Evolutionary conservation across 2,888 invertebrate species (phyloP).

Genomic region (Liodrosophila aerea): DNA sequence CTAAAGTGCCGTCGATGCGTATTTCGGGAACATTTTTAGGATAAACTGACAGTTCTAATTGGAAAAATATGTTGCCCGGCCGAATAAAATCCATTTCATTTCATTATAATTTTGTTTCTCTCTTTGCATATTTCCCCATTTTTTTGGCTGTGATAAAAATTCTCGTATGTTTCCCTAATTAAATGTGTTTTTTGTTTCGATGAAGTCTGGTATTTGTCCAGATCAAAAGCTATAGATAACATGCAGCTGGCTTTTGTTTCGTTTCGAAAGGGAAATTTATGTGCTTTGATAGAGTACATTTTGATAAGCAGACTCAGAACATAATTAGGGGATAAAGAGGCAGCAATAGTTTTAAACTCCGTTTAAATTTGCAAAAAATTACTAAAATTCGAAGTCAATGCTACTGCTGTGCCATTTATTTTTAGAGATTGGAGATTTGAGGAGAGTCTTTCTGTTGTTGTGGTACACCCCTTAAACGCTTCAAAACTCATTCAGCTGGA

Average conservation of each 20-base stretch:
- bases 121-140: neutral
- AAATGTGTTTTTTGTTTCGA: slow-evolving; percentile 37
- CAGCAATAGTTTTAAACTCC: no score
- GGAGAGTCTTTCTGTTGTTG: no score
- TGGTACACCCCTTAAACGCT: slow-evolving; percentile 3
- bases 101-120: neutral
- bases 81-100: slow-evolving; percentile 5
- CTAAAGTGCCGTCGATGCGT: slow-evolving; percentile 50
- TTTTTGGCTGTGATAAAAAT: slow-evolving; percentile 25
- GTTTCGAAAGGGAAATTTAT: slow-evolving; percentile 1
- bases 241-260: slow-evolving; percentile 47
- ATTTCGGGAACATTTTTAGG: no score
- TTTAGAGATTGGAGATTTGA: no score
- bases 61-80: slow-evolving; percentile 63
- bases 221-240: slow-evolving; percentile 54
- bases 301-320: no score
- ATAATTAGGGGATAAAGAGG: no score
- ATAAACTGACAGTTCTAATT: slow-evolving; percentile 56
- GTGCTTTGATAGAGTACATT: no score
- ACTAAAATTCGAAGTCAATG: no score
- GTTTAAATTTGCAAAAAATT: no score
- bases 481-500: slow-evolving; percentile 34
- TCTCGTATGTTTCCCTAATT: slow-evolving; percentile 26
- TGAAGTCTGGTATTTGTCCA: slow-evolving; percentile 15
- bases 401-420: no score